A percentile compares a stretch with the other conserved stretches of the same genome.
phyloP scores from a whole-genome alignment of 2,888 invertebrate genomes.

The Pseudolycoriella hygida region DNA sequence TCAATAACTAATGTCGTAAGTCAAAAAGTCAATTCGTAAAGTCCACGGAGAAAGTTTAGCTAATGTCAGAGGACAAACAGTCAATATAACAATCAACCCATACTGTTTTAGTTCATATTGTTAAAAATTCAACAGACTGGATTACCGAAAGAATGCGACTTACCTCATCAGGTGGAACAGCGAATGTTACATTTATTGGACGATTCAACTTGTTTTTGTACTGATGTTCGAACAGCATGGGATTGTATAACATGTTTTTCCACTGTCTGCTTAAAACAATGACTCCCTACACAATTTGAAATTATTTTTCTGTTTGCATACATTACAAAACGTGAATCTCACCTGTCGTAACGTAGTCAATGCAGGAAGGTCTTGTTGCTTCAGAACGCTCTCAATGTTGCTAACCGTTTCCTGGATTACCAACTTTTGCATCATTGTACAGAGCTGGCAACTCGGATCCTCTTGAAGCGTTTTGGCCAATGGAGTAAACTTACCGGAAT shows the following conservation, averaged over 20 bases:
- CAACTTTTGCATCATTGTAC: constrained; percentile 73
- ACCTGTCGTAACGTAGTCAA: constrained; percentile 77
- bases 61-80: too few relatives aligned
- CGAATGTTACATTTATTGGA: constrained; percentile 76
- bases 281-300: constrained; percentile 50
- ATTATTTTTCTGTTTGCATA: too few relatives aligned
- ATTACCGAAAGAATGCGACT: too few relatives aligned
- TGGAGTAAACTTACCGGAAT: constrained; percentile 63
- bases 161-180: constrained; percentile 66
- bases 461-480: constrained; percentile 81
- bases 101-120: too few relatives aligned
- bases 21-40: too few relatives aligned
- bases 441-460: constrained; percentile 88
- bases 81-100: too few relatives aligned
- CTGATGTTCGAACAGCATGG: constrained; percentile 73
- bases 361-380: constrained; percentile 69
- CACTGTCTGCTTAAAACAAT: constrained; percentile 90
- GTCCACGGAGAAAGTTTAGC: too few relatives aligned
- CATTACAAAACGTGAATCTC: constrained; percentile 9
- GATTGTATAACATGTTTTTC: constrained; percentile 92
- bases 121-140: too few relatives aligned
- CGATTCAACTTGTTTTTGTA: constrained; percentile 68
- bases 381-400: constrained; percentile 66
- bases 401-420: constrained; percentile 58
- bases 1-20: too few relatives aligned